Conservation (phyloP, 2,113 vertebrate genomes). For the Phoxinus phoxinus region DNA sequence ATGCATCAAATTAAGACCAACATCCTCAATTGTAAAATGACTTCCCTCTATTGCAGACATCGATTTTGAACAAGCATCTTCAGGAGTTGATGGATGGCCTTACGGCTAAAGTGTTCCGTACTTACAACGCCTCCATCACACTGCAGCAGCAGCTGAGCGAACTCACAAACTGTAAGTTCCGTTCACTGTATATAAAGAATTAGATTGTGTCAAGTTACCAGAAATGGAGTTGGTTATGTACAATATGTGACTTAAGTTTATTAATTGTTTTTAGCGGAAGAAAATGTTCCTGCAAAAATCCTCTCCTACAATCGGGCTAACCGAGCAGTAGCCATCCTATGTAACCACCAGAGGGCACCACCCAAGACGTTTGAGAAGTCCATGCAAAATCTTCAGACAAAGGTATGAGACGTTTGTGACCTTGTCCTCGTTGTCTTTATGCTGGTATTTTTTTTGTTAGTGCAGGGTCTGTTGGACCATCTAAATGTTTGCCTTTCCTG, state of each 20-base stretch:
- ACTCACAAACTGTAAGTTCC: slow-evolving; percentile 86
- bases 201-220: neutral
- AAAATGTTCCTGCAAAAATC: slow-evolving; percentile 95
- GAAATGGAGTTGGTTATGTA: neutral
- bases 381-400: slow-evolving; percentile 95
- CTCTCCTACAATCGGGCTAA: slow-evolving; percentile 98
- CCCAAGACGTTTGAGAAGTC: slow-evolving; percentile 99
- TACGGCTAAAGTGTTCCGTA: slow-evolving; percentile 98
- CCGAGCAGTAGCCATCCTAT: slow-evolving; percentile 96
- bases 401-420: slow-evolving; percentile 74
- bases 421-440: slow-evolving; percentile 11
- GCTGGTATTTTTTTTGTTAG: slow-evolving; percentile 15
- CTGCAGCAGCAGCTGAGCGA: slow-evolving; percentile 95
- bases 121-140: slow-evolving; percentile 98
- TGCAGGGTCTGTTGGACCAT: slow-evolving; percentile 14
- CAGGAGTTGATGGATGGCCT: slow-evolving; percentile 98
- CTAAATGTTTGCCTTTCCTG: slow-evolving; percentile 21
- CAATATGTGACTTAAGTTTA: neutral
- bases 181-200: neutral
- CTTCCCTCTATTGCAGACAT: slow-evolving; percentile 78
- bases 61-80: slow-evolving; percentile 97
- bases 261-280: slow-evolving; percentile 79
- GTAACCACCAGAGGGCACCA: slow-evolving; percentile 98
- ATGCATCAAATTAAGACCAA: too few species aligned
- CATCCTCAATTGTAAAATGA: neutral